phyloP scores from a whole-genome alignment of 2,888 invertebrate genomes.

The Xestia rhomboidea region DNA sequence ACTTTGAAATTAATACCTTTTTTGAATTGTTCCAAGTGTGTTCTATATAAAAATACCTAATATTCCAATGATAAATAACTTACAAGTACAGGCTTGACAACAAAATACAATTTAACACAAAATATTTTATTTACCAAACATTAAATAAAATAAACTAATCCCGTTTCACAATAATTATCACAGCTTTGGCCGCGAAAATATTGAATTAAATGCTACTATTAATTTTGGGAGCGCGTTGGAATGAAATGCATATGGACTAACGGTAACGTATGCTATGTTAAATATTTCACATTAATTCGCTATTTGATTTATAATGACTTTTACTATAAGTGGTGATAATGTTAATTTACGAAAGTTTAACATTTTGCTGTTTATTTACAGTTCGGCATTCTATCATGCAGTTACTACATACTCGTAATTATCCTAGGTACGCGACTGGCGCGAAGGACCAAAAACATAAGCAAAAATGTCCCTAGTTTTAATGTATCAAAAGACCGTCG shows the following conservation, averaged over 20 bases:
- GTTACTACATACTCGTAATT: too few relatives aligned
- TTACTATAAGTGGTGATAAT: constrained; percentile 18
- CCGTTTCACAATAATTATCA: constrained; percentile 41
- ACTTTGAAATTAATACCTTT: background rate
- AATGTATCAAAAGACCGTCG: background rate
- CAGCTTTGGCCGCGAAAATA: constrained; percentile 48
- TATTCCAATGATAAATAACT: background rate
- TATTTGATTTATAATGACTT: constrained; percentile 19
- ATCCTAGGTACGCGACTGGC: background rate
- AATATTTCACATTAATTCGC: constrained; percentile 12
- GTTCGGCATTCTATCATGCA: background rate
- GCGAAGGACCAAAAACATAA: background rate
- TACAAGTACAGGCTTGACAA: background rate
- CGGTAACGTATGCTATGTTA: constrained; percentile 3
- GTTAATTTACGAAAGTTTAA: constrained; percentile 16
- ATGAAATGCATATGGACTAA: constrained; percentile 25
- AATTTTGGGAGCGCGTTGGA: constrained; percentile 31
- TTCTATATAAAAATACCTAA: background rate
- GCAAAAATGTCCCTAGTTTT: background rate
- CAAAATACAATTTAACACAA: background rate
- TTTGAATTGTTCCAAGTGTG: background rate
- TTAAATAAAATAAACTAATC: constrained; percentile 44
- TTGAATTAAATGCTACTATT: constrained; percentile 59
- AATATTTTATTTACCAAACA: constrained; percentile 14
- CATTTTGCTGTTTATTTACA: constrained; percentile 1